Percentiles rank a stretch among this genome's conserved stretches.
These are phyloP conservation scores for Coreoperca whiteheadi DNA, from an alignment of 2,113 vertebrate species.

Conservation along the genomic window DNA sequence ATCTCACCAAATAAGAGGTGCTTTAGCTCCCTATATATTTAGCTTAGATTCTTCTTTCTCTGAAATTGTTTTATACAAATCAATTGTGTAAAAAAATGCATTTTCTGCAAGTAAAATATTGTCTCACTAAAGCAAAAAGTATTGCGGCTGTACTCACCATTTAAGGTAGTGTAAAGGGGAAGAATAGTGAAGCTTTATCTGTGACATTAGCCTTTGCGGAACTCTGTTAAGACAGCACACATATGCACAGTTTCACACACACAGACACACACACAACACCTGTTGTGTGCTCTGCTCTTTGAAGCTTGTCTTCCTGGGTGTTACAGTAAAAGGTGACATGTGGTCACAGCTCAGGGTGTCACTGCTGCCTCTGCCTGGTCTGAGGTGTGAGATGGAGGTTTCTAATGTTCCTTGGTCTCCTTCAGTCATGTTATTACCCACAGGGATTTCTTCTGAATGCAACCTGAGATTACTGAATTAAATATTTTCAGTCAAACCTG, in stretches of 20 bases:
- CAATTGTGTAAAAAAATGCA: conserved; percentile 12
- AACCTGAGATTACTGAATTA: neutral
- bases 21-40: neutral
- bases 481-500: neutral
- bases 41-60: neutral
- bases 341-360: conserved; percentile 52
- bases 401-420: neutral
- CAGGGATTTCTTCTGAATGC: neutral
- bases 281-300: conserved; percentile 48
- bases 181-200: conserved; percentile 33
- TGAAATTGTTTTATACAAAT: neutral
- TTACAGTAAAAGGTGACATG: conserved; percentile 70
- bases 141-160: conserved; percentile 42
- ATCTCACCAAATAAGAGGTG: neutral
- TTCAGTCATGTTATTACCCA: neutral
- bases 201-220: conserved; percentile 23
- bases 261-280: conserved; percentile 2
- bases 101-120: neutral
- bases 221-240: conserved; percentile 6
- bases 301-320: conserved; percentile 60
- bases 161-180: conserved; percentile 33
- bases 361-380: conserved; percentile 19
- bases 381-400: conserved; percentile 39
- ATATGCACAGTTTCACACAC: neutral
- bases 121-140: neutral